Conservation (phyloP, 2,888 invertebrate species). For the Poecilus cupreus region DNA sequence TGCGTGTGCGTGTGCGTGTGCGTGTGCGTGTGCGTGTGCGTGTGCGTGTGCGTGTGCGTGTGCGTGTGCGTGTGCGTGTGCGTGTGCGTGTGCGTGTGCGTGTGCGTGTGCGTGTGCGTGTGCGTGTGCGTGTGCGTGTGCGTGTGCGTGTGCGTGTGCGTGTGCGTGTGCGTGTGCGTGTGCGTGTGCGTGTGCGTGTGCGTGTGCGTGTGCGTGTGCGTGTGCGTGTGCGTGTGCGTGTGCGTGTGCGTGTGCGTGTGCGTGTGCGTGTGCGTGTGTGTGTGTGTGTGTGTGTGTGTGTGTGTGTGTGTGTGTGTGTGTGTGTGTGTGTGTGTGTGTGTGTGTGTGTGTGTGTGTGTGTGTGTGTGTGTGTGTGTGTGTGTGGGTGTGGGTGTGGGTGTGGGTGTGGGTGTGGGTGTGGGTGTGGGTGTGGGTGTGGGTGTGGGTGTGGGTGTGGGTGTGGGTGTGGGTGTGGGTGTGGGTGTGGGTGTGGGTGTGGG, state of each 20-base stretch:
- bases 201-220: background rate
- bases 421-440: background rate
- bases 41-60: background rate
- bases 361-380: background rate
- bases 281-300: background rate
- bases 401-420: background rate
- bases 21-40: background rate
- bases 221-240: background rate
- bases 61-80: background rate
- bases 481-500: too few relatives aligned
- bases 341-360: background rate
- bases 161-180: background rate
- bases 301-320: background rate
- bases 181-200: background rate
- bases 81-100: background rate
- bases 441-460: too few relatives aligned
- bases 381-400: too few relatives aligned
- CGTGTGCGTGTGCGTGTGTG: background rate
- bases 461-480: too few relatives aligned
- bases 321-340: background rate
- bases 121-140: background rate
- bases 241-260: background rate
- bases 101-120: background rate
- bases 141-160: background rate
- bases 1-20: too few relatives aligned